phyloP scores from a whole-genome alignment of 1,140 invertebrate species.

The Acyrthosiphon pisum region DNA sequence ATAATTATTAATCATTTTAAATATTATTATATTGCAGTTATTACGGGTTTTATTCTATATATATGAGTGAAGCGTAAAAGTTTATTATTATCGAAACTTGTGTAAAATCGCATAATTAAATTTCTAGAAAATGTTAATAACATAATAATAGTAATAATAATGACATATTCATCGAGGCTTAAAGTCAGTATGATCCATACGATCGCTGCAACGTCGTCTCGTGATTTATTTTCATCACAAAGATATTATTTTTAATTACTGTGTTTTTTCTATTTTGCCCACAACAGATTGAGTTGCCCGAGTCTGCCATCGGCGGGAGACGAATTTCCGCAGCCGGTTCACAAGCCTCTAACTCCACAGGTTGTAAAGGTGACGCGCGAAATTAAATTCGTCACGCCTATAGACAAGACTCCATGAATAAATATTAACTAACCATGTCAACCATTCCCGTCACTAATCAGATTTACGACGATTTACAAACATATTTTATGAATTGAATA shows the following conservation, averaged over 20 bases:
- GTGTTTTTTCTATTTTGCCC: background rate
- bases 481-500: background rate
- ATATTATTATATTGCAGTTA: background rate
- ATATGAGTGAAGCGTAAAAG: background rate
- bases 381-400: conserved; percentile 43
- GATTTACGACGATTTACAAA: too few relatives aligned
- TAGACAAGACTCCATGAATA: background rate
- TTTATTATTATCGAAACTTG: background rate
- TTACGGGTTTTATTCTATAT: background rate
- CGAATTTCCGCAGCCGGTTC: conserved; percentile 17
- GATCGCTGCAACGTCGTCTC: background rate
- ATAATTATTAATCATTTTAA: background rate
- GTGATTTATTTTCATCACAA: background rate
- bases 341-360: conserved; percentile 45
- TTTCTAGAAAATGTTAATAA: background rate
- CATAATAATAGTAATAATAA: background rate
- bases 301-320: conserved; percentile 43
- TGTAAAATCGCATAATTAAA: background rate
- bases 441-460: background rate
- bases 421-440: background rate
- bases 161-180: background rate
- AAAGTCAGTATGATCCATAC: background rate
- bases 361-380: conserved; percentile 40
- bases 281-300: conserved; percentile 36
- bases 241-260: background rate